Conservation (phyloP, 2,113 vertebrate genomes). For the Dipodomys merriami region DNA sequence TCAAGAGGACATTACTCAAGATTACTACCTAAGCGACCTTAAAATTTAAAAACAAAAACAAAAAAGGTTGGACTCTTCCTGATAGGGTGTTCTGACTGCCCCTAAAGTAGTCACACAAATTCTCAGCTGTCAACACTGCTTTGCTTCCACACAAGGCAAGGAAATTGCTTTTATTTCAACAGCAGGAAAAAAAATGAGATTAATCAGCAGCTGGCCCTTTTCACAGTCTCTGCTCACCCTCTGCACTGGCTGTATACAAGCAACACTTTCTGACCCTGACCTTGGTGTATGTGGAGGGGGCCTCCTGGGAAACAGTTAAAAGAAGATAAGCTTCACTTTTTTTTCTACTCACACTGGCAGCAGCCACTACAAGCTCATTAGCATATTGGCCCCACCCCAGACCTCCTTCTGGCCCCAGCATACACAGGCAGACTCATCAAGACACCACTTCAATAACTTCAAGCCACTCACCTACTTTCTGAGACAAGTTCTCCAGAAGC, state of each 20-base stretch:
- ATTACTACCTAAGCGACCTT: constrained; percentile 46
- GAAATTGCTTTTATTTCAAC: constrained; percentile 67
- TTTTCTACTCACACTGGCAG: not conserved
- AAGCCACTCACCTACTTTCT: constrained; percentile 25
- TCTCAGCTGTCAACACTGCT: constrained; percentile 64
- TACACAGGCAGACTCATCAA: not conserved
- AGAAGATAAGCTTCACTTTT: not conserved
- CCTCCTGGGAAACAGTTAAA: not conserved
- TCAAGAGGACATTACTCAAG: constrained; percentile 17
- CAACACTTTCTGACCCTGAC: not conserved
- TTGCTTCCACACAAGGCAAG: constrained; percentile 33
- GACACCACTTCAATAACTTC: not conserved
- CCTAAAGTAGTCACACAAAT: constrained; percentile 48
- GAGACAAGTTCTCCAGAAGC: not conserved
- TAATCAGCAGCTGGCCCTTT: constrained; percentile 21
- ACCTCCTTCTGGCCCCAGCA: not conserved
- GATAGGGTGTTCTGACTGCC: not conserved
- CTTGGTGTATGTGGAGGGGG: not conserved
- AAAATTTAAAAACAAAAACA: no score
- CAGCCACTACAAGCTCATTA: not conserved
- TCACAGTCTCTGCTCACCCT: not conserved
- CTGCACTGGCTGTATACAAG: constrained; percentile 20
- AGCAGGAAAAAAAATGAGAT: constrained; percentile 38
- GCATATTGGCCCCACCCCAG: not conserved
- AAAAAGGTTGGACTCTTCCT: constrained; percentile 16